Conservation (phyloP, 2,797 vertebrate genomes). For the Acanthurus tractus region DNA sequence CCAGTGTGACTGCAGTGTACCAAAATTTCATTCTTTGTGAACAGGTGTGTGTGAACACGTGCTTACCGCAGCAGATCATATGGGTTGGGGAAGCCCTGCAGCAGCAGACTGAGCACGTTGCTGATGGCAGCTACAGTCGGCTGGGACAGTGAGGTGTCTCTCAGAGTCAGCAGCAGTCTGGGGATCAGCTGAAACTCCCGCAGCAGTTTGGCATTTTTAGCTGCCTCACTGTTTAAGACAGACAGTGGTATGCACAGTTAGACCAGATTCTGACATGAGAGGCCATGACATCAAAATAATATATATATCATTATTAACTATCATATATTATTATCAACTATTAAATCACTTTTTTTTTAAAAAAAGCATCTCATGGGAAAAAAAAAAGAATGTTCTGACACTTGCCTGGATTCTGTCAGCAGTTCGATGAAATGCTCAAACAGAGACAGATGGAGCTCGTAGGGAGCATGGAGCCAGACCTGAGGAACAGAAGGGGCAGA, state of each 20-base stretch:
- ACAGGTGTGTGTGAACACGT: neutral
- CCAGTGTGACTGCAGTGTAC: neutral
- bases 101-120: constrained; percentile 94
- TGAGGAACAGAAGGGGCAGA: constrained; percentile 72
- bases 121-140: constrained; percentile 95
- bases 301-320: neutral
- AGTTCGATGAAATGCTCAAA: constrained; percentile 99
- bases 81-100: constrained; percentile 95
- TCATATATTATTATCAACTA: neutral
- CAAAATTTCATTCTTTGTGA: neutral
- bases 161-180: constrained; percentile 92
- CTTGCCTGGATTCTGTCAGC: constrained; percentile 96
- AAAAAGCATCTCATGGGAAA: neutral
- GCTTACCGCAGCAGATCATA: constrained; percentile 94
- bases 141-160: constrained; percentile 94
- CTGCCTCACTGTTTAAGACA: constrained; percentile 88
- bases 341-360: neutral
- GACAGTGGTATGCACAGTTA: neutral
- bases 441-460: constrained; percentile 97
- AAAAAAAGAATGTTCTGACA: constrained; percentile 8
- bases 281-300: neutral
- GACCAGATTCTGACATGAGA: neutral
- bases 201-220: constrained; percentile 96
- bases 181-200: constrained; percentile 97
- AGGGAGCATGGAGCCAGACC: constrained; percentile 99